These are phyloP conservation scores for Orycteropus afer DNA, from an alignment of 2,113 vertebrate genomes.

Conservation along the genomic window DNA sequence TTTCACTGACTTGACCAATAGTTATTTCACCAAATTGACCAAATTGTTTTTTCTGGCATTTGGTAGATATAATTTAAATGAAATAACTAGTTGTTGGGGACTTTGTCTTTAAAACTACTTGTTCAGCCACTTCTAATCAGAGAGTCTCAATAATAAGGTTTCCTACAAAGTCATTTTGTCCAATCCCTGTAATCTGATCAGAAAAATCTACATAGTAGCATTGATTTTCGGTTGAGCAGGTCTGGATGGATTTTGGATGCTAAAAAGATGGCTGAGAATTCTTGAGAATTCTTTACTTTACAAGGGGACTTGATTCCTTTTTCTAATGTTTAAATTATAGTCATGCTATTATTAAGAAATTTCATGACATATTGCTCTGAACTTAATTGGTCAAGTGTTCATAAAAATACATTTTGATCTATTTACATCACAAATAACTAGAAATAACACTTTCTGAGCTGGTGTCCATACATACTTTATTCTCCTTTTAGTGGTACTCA, in stretches of 20 bases:
- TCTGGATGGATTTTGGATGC: conserved; percentile 38
- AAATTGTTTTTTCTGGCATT: background rate
- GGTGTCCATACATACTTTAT: background rate
- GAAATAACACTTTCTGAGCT: background rate
- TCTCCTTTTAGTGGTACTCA: background rate
- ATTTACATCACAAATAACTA: conserved; percentile 16
- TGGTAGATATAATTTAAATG: conserved; percentile 14
- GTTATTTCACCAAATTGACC: background rate
- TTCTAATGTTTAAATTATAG: conserved; percentile 1
- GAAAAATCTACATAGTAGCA: background rate
- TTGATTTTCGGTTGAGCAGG: background rate
- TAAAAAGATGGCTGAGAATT: background rate
- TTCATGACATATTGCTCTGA: background rate
- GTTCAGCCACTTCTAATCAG: background rate
- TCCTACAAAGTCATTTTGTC: background rate
- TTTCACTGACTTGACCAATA: background rate
- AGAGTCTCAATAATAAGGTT: background rate
- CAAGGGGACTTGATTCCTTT: background rate
- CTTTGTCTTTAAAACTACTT: conserved; percentile 13
- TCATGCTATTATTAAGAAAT: background rate
- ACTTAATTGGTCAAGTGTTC: background rate
- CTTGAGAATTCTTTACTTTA: background rate
- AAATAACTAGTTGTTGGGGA: background rate
- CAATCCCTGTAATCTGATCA: background rate
- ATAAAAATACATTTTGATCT: conserved; percentile 28